Base-by-base conservation (phyloP, 1,140 invertebrate species). In the Piezodorus guildinii region DNA sequence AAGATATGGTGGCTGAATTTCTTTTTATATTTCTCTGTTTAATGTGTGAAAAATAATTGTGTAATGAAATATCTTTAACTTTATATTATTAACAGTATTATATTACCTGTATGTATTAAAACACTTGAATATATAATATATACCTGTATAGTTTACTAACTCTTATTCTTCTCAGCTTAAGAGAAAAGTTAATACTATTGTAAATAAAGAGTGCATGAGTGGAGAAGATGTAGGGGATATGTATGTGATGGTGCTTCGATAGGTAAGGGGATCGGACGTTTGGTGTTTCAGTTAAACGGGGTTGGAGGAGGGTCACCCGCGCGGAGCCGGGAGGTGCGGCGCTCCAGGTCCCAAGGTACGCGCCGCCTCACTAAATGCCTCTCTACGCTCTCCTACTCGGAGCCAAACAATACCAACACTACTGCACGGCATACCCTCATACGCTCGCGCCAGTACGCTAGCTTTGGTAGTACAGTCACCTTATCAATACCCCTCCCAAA, bases 311-410 rank as follows among this genome's bases (percentile, higher is more conserved):
- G 68, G 45, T 70, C 68, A 65, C 66, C 71, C 70, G 65, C 73
- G 71, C 65, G 74, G 73, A 69, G 76, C 17, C 68, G 73, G 64
- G 72, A 68, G 59, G 79, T 82, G 73, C 79, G 85, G 73, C 82
- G 85, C 72, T 87, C 85, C 74, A 85, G 87, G 77, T 87, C 84
- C 77, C 88, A 91, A 88, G 88, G 88, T 88, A 90, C 88, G 82
- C 69, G 66, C 39, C 84, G 86, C 80, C 84, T 89, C 76, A 85
- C 87, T 81, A 88, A 88, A 82, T 88, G 86, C 81, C 83, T 88
- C 77, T 87, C 85, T 76, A 85, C 86, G 71, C 84, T 85, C 74
- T 86, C 83, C 75, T 83, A 84, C 77, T 83, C 81, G 72, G 84
- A 84, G 74, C 52, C 52, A 21, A 81, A 83, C 77, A 67, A 76